Evolutionary conservation across 2,113 vertebrate species (phyloP), one percentile per base, ranked within the genome.

Genomic region (Thinocorus orbignyianus): DNA sequence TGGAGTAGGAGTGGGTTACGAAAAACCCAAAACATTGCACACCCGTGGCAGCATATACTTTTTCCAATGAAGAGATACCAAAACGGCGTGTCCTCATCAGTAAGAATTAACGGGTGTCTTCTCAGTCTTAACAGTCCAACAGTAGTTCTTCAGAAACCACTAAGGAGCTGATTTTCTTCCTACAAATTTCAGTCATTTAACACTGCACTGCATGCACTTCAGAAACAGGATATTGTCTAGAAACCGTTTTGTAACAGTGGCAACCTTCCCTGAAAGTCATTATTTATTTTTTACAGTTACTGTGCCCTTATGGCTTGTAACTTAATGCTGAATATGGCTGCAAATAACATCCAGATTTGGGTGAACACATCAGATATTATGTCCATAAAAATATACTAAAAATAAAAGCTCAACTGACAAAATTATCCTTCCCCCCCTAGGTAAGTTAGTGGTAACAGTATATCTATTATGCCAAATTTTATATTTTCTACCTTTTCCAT

Each of bases 401-500:
- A 65, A 42, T 30, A 39, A 68, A 88, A 90, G 33, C 7, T 39
- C 71, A 54, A 0, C 8, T 2, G 28, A 28, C 7, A 77, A 42
- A 55, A 24, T 48, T 11, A 0, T 23, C 14, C 9, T 11, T 5
- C 30, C 6, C 33, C 7, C 35, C 7, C 33, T 8, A 35, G 1
- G 9, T 15, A 44, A 6, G 44, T 44, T 54, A 54, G 12, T 25
- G 11, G 6, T 30, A 79, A 31, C 22, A 69, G 1, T 17, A 13
- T 35, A 26, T 26, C 5, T 66, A 2, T 48, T 81, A 41, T 35
- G 11, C 7, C 7, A 8, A 35, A 72, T 33, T 48, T 77, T 64
- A 5, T 37, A 22, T 58, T 48, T 86, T 81, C 28, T 70, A 33
- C 24, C 22, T 71, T 55, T 20, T 35, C 15, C 15, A 35, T 35